Percentiles rank a stretch among this genome's conserved stretches.
phyloP scores from a whole-genome alignment of 2,113 vertebrate genomes.

The Aldabrachelys gigantea region DNA sequence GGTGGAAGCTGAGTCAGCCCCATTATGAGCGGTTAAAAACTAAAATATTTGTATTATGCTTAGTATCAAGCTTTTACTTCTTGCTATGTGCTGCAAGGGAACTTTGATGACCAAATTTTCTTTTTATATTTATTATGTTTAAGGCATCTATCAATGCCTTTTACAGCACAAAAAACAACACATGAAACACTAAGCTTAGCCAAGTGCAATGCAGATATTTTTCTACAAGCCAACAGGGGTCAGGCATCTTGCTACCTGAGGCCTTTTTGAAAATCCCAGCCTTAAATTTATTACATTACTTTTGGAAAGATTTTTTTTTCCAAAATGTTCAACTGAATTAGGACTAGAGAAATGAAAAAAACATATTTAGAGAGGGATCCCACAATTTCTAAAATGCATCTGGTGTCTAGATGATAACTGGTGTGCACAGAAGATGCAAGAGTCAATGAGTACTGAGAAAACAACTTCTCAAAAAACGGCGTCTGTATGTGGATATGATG shows the following conservation, averaged over 20 bases:
- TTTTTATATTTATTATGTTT: neutral
- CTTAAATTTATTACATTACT: neutral
- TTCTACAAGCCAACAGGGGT: rapidly evolving
- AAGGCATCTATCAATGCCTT: neutral
- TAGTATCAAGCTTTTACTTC: neutral
- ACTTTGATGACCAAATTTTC: neutral
- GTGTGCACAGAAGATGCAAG: neutral
- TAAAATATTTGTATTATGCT: neutral
- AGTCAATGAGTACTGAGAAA: neutral
- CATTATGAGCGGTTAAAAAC: neutral
- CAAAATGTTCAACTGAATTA: neutral
- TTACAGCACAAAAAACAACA: neutral
- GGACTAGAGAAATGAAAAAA: neutral
- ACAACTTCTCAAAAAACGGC: neutral
- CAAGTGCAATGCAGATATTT: neutral
- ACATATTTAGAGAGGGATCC: neutral
- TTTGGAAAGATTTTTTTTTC: neutral
- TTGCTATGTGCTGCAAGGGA: neutral
- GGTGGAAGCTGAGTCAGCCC: neutral
- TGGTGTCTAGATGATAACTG: neutral
- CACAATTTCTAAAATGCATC: neutral
- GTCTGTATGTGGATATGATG: neutral
- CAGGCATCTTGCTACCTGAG: neutral
- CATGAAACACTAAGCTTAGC: neutral
- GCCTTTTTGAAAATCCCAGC: constrained; percentile 6